These are phyloP conservation scores for Campopleginae sp. DNA, from an alignment of 2,888 invertebrate species.

Conservation along the genomic window DNA sequence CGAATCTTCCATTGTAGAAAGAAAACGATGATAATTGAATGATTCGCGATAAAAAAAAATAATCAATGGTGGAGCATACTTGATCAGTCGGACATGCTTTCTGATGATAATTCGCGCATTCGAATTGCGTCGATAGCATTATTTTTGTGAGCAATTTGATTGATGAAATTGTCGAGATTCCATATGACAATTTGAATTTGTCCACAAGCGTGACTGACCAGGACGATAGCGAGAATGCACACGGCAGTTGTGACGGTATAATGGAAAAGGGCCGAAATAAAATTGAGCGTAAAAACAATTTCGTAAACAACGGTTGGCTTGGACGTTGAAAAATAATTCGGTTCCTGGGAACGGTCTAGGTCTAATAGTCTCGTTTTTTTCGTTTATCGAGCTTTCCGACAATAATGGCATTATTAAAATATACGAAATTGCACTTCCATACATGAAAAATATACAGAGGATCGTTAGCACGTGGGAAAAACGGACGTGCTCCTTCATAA, in stretches of 20 bases:
- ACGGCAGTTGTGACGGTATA: constrained; percentile 65
- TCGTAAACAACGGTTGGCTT: constrained; percentile 68
- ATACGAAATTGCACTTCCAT: constrained; percentile 70
- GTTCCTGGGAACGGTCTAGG: constrained; percentile 48
- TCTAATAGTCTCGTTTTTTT: constrained; percentile 60
- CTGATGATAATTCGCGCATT: constrained; percentile 58
- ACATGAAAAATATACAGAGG: constrained; percentile 73
- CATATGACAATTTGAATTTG: constrained; percentile 69
- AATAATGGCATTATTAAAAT: constrained; percentile 69
- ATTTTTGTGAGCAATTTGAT: background rate
- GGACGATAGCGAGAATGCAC: constrained; percentile 69
- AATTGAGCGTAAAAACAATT: constrained; percentile 68
- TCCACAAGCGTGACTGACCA: constrained; percentile 72
- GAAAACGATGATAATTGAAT: background rate
- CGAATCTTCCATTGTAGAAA: background rate
- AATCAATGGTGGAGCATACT: constrained; percentile 60
- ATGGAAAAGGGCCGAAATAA: constrained; percentile 58
- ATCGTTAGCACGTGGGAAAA: constrained; percentile 56
- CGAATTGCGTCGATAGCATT: background rate
- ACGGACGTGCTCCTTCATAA: constrained; percentile 36
- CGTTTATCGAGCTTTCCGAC: constrained; percentile 44
- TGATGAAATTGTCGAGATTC: constrained; percentile 55
- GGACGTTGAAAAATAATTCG: constrained; percentile 60
- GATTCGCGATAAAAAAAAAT: background rate
- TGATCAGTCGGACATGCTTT: constrained; percentile 68